Evolutionary conservation across 2,113 vertebrate genomes (phyloP).

Genomic region (Riparia riparia): DNA sequence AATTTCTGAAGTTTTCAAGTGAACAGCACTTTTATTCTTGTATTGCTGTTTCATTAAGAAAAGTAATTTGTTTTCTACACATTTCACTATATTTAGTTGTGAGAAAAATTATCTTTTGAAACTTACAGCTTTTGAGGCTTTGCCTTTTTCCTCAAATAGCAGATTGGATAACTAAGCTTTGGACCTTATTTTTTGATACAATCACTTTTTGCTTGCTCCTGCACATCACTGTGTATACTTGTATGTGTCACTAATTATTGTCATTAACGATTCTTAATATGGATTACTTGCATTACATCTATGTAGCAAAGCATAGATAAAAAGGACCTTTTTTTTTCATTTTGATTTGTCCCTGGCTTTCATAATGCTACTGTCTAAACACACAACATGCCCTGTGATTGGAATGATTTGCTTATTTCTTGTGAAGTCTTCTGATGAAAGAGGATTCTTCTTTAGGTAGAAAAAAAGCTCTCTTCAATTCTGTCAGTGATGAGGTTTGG

Average conservation of each 20-base stretch:
- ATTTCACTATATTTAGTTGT: not conserved
- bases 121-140: not conserved
- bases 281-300: not conserved
- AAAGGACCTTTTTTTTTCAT: not conserved
- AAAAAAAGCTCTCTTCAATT: not conserved
- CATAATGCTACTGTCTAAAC: not conserved
- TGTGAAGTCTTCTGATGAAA: not conserved
- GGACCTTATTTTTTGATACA: not conserved
- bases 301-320: not conserved
- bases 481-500: not conserved
- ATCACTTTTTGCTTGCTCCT: not conserved
- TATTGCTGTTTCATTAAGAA: not conserved
- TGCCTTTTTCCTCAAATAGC: not conserved
- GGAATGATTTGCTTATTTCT: not conserved
- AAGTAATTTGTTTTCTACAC: not conserved
- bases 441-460: not conserved
- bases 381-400: not conserved
- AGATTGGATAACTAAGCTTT: not conserved
- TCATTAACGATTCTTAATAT: not conserved
- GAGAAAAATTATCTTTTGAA: not conserved
- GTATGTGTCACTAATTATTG: not conserved
- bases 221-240: not conserved
- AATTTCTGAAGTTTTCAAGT: not conserved
- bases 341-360: not conserved
- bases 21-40: not conserved